phyloP scores from a whole-genome alignment of 2,888 invertebrate species.

The Rhingia rostrata region DNA sequence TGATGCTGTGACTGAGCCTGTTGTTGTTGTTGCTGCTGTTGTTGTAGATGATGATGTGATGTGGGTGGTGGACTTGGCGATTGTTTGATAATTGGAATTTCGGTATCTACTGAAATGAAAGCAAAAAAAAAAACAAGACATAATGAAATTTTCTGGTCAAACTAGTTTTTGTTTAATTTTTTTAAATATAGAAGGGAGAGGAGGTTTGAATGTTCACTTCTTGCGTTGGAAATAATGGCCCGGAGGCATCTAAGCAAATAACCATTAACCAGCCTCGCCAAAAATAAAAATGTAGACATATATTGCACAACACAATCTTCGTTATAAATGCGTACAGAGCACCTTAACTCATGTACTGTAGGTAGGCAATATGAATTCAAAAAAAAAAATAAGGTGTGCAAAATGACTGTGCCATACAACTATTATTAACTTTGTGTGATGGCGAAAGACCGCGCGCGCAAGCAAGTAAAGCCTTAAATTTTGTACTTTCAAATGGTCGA shows the following conservation, averaged over 20 bases:
- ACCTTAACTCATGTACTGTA: constrained; percentile 37
- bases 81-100: constrained; percentile 83
- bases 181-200: constrained; percentile 1
- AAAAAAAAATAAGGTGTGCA: constrained; percentile 65
- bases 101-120: constrained; percentile 81
- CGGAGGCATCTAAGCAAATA: constrained; percentile 59
- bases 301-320: constrained; percentile 53
- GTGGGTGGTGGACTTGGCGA: constrained; percentile 83
- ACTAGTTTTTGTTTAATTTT: neutral
- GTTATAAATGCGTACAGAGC: constrained; percentile 55
- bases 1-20: constrained; percentile 77
- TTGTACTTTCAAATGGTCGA: constrained; percentile 73
- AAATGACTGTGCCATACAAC: constrained; percentile 67
- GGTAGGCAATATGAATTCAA: constrained; percentile 21
- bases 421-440: constrained; percentile 70
- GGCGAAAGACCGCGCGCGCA: constrained; percentile 60
- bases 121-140: constrained; percentile 51
- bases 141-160: constrained; percentile 26
- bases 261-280: constrained; percentile 33
- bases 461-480: constrained; percentile 65
- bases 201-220: constrained; percentile 30
- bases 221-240: constrained; percentile 54
- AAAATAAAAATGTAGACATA: constrained; percentile 24
- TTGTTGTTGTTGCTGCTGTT: constrained; percentile 77
- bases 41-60: constrained; percentile 79